Conservation (phyloP, 2,113 vertebrate genomes). For the Burhinus bistriatus region DNA sequence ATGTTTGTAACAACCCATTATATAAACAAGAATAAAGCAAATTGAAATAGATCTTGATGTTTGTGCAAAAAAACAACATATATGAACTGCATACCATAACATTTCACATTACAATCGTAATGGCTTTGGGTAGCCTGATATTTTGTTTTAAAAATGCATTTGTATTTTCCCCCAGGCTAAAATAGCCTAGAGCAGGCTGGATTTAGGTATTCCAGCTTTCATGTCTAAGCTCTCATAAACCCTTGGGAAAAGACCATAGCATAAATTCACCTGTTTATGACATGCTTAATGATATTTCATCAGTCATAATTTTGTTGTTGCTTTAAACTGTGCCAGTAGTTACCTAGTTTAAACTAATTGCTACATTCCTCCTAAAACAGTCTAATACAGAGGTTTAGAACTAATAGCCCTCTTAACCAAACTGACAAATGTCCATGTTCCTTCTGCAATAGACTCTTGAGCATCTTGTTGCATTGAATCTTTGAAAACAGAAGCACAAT, state of each 20-base stretch:
- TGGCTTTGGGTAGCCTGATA: neutral
- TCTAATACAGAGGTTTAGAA: neutral
- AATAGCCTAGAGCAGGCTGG: neutral
- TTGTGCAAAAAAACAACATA: neutral
- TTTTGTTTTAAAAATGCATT: neutral
- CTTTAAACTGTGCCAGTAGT: neutral
- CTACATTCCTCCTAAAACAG: neutral
- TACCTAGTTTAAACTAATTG: neutral
- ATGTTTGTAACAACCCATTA: neutral
- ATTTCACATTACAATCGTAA: neutral
- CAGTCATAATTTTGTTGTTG: neutral
- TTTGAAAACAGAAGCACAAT: neutral
- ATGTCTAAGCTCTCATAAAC: neutral
- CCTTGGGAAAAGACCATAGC: fast-evolving
- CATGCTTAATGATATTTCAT: neutral
- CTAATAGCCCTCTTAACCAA: neutral
- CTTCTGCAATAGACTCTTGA: neutral
- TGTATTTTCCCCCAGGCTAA: neutral
- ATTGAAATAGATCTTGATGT: neutral
- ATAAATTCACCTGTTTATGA: neutral
- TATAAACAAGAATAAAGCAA: neutral
- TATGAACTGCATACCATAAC: neutral
- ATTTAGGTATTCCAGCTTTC: neutral
- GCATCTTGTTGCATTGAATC: neutral
- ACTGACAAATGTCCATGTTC: neutral